Conservation (phyloP, 2,888 invertebrate genomes). For the Caenorhabditis sp. region DNA sequence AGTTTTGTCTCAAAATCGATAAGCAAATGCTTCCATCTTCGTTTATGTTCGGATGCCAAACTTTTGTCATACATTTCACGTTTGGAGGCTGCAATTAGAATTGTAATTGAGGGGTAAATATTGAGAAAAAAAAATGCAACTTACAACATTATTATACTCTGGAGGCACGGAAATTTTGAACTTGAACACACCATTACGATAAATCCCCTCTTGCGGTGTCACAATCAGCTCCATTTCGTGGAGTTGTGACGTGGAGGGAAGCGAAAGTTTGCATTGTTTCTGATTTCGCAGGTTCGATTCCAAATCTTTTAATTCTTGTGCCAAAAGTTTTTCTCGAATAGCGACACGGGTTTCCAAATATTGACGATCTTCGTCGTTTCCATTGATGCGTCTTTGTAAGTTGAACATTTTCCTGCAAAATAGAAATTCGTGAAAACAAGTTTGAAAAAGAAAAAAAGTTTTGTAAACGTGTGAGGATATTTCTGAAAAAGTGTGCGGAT, state of each 20-base stretch:
- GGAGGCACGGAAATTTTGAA: conserved; percentile 88
- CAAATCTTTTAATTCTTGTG: conserved; percentile 80
- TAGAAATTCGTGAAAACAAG: neutral
- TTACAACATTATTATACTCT: conserved; percentile 92
- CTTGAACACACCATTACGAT: conserved; percentile 85
- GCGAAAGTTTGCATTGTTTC: conserved; percentile 80
- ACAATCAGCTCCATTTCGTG: conserved; percentile 81
- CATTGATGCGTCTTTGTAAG: conserved; percentile 67
- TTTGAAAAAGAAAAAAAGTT: neutral
- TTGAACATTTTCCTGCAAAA: conserved; percentile 61
- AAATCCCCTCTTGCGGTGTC: conserved; percentile 85
- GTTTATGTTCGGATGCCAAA: conserved; percentile 96
- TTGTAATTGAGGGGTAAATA: no score
- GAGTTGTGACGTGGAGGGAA: conserved; percentile 84
- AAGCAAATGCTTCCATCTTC: conserved; percentile 91
- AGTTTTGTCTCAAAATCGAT: conserved; percentile 86
- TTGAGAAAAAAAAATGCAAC: no score
- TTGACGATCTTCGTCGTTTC: conserved; percentile 62
- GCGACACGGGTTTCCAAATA: conserved; percentile 62
- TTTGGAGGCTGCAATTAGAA: conserved; percentile 81
- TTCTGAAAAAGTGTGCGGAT: no score
- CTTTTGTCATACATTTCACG: conserved; percentile 87
- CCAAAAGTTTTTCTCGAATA: conserved; percentile 65
- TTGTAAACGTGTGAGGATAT: neutral
- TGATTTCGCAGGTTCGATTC: conserved; percentile 78